Percentiles rank a stretch among this genome's conserved stretches.
These are phyloP conservation scores for Callinectes sapidus DNA, from an alignment of 2,888 invertebrate species.

Conservation along the genomic window DNA sequence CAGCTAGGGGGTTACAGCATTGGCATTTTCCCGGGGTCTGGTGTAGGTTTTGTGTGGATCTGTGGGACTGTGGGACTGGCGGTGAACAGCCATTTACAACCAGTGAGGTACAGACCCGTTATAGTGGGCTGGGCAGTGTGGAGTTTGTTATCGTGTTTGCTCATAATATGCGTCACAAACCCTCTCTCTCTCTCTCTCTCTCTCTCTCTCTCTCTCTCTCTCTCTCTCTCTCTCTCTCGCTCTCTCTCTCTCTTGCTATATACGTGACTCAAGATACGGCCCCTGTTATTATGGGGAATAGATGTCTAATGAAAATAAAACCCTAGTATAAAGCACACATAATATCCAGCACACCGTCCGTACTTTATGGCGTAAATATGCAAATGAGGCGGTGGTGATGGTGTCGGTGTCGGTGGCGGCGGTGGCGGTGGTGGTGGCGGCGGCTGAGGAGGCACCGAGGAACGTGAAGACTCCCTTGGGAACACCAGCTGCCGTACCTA, in stretches of 20 bases:
- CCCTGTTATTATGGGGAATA: neutral
- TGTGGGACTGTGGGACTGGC: neutral
- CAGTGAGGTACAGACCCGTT: neutral
- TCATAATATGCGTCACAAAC: neutral
- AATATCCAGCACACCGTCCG: neutral
- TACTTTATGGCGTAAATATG: slow-evolving; percentile 13
- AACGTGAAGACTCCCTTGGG: neutral
- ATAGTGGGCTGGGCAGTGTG: neutral
- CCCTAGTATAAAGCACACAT: neutral
- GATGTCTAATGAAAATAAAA: neutral
- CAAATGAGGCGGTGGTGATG: neutral
- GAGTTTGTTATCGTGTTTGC: neutral
- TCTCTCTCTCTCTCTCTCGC: slow-evolving; percentile 33
- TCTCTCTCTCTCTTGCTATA: neutral
- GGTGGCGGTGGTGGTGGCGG: neutral
- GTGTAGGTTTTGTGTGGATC: neutral
- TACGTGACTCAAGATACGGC: neutral
- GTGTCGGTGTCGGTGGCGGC: neutral
- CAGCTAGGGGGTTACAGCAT: neutral
- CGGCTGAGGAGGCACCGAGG: neutral
- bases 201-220: slow-evolving; percentile 35
- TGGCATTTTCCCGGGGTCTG: neutral
- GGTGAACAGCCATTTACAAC: neutral
- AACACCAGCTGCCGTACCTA: neutral
- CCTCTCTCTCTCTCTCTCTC: slow-evolving; percentile 17